A percentile compares a stretch with the other conserved stretches of the same genome.
phyloP scores from a whole-genome alignment of 2,797 vertebrate genomes.

The Capromys pilorides region DNA sequence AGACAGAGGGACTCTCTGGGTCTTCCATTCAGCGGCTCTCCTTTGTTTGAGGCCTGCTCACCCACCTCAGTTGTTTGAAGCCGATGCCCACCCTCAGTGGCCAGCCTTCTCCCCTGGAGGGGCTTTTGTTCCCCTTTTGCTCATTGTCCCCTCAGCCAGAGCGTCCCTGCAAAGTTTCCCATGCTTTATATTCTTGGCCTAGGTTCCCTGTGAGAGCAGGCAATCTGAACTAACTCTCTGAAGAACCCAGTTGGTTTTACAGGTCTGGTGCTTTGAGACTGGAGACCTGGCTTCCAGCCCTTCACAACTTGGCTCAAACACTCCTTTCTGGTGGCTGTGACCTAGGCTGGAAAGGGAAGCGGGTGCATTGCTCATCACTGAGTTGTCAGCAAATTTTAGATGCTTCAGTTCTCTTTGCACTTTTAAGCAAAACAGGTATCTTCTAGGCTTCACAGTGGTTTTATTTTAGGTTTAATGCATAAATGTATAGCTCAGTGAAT shows the following conservation, averaged over 20 bases:
- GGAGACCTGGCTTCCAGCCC: neutral
- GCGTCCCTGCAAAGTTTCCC: slow-evolving; percentile 41
- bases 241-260: neutral
- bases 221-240: slow-evolving; percentile 34
- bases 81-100: neutral
- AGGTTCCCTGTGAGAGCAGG: slow-evolving; percentile 44
- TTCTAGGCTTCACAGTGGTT: neutral
- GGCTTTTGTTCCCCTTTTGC: slow-evolving; percentile 56
- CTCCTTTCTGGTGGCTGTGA: neutral
- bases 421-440: slow-evolving; percentile 29
- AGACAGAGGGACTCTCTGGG: neutral
- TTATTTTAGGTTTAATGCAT: neutral
- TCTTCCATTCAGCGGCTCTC: neutral
- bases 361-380: neutral
- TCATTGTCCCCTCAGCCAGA: neutral
- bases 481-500: neutral
- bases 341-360: neutral
- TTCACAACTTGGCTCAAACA: neutral
- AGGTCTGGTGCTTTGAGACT: neutral
- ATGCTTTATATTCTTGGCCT: neutral
- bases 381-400: neutral
- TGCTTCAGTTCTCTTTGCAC: neutral
- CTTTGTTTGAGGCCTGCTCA: slow-evolving; percentile 38
- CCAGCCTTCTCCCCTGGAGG: slow-evolving; percentile 38
- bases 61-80: neutral